phyloP scores from a whole-genome alignment of 2,797 vertebrate genomes.

The Dipus sagitta region DNA sequence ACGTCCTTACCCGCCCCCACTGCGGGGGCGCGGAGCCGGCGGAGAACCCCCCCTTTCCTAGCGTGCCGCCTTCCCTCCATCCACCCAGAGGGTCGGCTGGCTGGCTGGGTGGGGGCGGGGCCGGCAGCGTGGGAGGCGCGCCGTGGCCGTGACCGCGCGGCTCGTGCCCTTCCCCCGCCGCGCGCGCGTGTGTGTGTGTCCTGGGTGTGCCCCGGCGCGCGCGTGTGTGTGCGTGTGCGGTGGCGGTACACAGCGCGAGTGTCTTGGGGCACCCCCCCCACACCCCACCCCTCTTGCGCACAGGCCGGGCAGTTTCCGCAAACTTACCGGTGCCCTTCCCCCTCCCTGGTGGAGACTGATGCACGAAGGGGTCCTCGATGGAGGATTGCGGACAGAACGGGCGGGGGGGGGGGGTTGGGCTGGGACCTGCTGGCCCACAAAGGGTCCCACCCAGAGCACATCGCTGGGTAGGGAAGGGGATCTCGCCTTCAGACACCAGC shows the following conservation, averaged over 20 bases:
- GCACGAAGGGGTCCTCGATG: background rate
- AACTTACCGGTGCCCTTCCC: constrained; percentile 42
- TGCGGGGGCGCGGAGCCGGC: constrained; percentile 56
- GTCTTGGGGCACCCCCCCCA: constrained; percentile 23
- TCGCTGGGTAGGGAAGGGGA: background rate
- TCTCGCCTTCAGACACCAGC: background rate
- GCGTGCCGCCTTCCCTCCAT: background rate
- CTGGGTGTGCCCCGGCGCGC: constrained; percentile 56
- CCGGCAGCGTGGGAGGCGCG: background rate
- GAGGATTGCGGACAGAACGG: background rate
- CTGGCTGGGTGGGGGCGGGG: constrained; percentile 34
- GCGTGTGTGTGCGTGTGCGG: background rate
- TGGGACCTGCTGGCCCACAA: background rate
- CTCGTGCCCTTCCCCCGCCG: constrained; percentile 35
- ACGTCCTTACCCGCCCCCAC: constrained; percentile 72
- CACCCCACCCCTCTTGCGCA: background rate
- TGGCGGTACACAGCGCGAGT: background rate
- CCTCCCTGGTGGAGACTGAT: background rate
- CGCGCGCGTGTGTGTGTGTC: constrained; percentile 52
- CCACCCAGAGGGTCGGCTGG: constrained; percentile 29
- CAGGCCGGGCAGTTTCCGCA: background rate
- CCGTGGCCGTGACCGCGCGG: background rate
- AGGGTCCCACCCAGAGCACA: background rate
- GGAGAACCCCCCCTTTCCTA: background rate
- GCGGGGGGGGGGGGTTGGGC: no score